Base-by-base conservation (phyloP, 2,888 invertebrate species). In the Nomada flava region DNA sequence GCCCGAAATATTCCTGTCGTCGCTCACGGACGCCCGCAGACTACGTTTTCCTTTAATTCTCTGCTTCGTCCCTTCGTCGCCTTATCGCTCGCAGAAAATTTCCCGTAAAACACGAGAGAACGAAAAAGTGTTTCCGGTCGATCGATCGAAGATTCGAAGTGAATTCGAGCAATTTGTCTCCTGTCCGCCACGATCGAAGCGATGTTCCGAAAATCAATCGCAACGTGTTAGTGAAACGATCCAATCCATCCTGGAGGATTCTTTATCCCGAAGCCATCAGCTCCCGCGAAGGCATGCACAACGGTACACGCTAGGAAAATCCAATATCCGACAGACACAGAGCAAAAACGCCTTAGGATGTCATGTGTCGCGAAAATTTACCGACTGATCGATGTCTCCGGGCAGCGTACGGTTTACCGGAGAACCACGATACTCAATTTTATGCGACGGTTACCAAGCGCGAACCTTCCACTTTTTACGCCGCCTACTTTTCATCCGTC, bases 191-290 rank as follows among this genome's bases (percentile, higher is more conserved):
- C 62, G 82, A 82, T 76, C 75, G 82, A 59, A 67, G 69, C 64
- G 62, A 70, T 78, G 74, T 59, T 76, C 74, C 44, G 71, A 79
- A 83, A 80, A 87, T 85, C 86, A 85, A 87, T 87, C 77, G 82
- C 75, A 63, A 72, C 76, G 79, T 76, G 87, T 87, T 86, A 86
- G 79, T 57, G 76, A 71, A 72, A 70, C 70, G 84, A 87, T 83
- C 86, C 79, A 83, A 86, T 86, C 86, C 83, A 85, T 87, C 87
- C 71, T 80, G 53, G 79, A 74, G 79, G 76, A 85, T 80, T 87
- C 86, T 79, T 78, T 72, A 67, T 77, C 83, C 72, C 42, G 76
- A 29, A 36, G 72, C 75, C 83, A 83, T 82, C 85, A 59, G 78
- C 62, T 76, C 44, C 79, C 64, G 73, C 74, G 79, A 44, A 53